phyloP scores from a whole-genome alignment of 1,140 invertebrate species.

The Drosophila rufa region DNA sequence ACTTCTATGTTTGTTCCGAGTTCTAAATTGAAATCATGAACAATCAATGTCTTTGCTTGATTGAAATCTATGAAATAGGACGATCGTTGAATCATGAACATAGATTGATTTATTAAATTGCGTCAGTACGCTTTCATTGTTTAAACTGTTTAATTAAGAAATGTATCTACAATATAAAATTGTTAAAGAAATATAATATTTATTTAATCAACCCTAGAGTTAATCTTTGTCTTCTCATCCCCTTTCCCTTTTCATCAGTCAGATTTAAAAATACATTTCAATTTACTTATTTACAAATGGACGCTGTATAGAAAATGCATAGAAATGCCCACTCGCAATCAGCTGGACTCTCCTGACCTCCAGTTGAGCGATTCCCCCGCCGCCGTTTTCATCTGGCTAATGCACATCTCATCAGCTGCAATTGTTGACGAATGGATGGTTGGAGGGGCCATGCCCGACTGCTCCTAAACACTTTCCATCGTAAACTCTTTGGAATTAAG shows the following conservation, averaged over 20 bases:
- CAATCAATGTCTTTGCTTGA: conserved; percentile 16
- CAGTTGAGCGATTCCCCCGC: neutral
- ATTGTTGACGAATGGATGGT: conserved; percentile 23
- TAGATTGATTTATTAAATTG: neutral
- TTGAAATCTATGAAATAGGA: conserved; percentile 8
- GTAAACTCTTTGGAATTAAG: conserved; percentile 53
- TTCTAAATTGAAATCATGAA: conserved; percentile 1
- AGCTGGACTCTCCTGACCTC: conserved; percentile 27
- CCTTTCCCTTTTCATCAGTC: neutral
- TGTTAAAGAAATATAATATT: neutral
- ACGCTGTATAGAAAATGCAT: neutral
- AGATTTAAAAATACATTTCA: neutral
- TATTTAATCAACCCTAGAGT: neutral
- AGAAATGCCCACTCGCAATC: conserved; percentile 18
- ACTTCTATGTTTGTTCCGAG: neutral
- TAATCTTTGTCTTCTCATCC: neutral
- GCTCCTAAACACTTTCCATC: conserved; percentile 53
- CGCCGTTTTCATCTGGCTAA: conserved; percentile 44
- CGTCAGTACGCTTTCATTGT: neutral
- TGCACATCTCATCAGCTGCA: conserved; percentile 39
- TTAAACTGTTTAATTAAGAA: neutral
- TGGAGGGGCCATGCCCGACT: conserved; percentile 27
- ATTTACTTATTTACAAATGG: conserved; percentile 8
- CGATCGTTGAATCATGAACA: neutral
- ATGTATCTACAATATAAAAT: neutral